These are phyloP conservation scores for Operophtera brumata DNA, from an alignment of 2,888 invertebrate genomes.

Conservation along the genomic window DNA sequence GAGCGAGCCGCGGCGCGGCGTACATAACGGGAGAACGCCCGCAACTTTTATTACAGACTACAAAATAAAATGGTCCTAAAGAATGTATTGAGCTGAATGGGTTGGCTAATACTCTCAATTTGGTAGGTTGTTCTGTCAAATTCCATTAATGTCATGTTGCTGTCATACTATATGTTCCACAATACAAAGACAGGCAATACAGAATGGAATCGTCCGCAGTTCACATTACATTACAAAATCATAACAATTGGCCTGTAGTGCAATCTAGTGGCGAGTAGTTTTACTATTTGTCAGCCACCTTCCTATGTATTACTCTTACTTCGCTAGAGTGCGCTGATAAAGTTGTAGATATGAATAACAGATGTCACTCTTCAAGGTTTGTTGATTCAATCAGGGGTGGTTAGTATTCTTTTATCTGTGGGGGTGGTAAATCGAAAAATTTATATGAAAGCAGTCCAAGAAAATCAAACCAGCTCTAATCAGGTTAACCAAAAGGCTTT, in stretches of 20 bases:
- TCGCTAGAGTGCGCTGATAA: conserved; percentile 6
- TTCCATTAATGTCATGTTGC: background rate
- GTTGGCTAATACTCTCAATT: conserved; percentile 16
- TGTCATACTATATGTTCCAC: conserved; percentile 9
- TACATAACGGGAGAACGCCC: conserved; percentile 44
- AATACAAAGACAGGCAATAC: background rate
- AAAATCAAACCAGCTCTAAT: no score
- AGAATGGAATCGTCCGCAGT: no score
- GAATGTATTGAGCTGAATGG: background rate
- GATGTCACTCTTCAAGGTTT: no score
- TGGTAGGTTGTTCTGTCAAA: conserved; percentile 9
- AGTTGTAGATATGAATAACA: no score
- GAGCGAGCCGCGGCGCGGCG: conserved; percentile 21
- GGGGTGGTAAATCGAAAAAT: no score
- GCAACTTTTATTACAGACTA: conserved; percentile 34
- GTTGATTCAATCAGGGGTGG: no score
- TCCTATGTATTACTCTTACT: background rate
- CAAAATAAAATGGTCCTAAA: conserved; percentile 12
- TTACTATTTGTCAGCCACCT: background rate
- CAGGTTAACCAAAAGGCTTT: no score
- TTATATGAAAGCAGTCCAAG: no score
- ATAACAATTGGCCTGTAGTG: background rate
- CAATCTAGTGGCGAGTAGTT: conserved; percentile 29
- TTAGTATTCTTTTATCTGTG: no score
- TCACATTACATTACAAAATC: background rate